phyloP scores from a whole-genome alignment of 2,113 vertebrate genomes.

The Anolis sagrei region DNA sequence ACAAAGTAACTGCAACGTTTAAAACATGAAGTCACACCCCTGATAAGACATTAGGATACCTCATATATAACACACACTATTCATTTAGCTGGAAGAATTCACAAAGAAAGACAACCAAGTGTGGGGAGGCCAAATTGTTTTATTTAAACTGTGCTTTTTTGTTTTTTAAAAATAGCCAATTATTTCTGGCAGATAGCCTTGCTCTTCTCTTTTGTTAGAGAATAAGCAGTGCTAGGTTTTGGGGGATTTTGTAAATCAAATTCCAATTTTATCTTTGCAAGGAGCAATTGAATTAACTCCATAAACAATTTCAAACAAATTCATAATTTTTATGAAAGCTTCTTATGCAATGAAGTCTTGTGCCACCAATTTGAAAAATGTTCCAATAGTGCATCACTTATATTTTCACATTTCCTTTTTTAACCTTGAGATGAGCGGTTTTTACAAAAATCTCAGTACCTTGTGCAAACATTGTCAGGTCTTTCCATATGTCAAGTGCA shows the following conservation, averaged over 20 bases:
- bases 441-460: slow-evolving; percentile 73
- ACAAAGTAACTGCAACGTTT: neutral
- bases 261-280: slow-evolving; percentile 67
- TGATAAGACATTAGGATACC: neutral
- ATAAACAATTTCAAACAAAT: slow-evolving; percentile 71
- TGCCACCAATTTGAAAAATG: slow-evolving; percentile 69
- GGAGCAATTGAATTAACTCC: slow-evolving; percentile 58
- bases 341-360: slow-evolving; percentile 63
- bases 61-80: neutral
- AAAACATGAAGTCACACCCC: neutral
- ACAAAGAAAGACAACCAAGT: slow-evolving; percentile 64
- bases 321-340: slow-evolving; percentile 69
- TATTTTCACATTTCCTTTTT: slow-evolving; percentile 79
- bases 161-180: slow-evolving; percentile 63
- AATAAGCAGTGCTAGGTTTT: slow-evolving; percentile 65
- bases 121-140: slow-evolving; percentile 82
- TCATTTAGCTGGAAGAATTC: slow-evolving; percentile 38
- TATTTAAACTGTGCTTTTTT: slow-evolving; percentile 76
- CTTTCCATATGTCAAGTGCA: slow-evolving; percentile 76
- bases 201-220: slow-evolving; percentile 35
- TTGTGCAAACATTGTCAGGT: slow-evolving; percentile 86
- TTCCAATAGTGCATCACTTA: slow-evolving; percentile 77
- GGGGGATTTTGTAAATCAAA: slow-evolving; percentile 59
- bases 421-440: slow-evolving; percentile 70
- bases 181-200: slow-evolving; percentile 67